A percentile compares a stretch with the other conserved stretches of the same genome.
These are phyloP conservation scores for Acridotheres tristis DNA, from an alignment of 2,797 vertebrate species.

Conservation along the genomic window DNA sequence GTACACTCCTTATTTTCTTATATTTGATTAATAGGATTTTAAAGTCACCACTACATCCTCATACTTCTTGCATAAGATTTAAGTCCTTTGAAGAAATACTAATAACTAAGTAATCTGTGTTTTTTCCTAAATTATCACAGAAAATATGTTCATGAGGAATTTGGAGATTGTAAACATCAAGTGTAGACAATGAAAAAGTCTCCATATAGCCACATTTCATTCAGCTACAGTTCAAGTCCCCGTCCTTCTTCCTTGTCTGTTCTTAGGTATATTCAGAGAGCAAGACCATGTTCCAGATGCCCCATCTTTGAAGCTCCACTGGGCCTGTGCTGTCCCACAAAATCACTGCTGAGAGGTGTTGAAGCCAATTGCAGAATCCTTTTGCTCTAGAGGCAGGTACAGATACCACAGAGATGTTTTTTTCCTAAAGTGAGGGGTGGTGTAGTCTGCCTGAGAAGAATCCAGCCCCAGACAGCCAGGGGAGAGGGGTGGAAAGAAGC, in stretches of 20 bases:
- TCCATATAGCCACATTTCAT: not conserved
- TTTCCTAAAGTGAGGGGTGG: not conserved
- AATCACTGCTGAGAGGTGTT: not conserved
- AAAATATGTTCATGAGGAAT: not conserved
- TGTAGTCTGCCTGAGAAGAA: not conserved
- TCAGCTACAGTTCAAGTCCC: not conserved
- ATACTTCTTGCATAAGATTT: not conserved
- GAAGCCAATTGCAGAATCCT: not conserved
- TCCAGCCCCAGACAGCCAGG: not conserved
- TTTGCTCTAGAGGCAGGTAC: not conserved
- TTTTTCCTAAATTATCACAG: not conserved
- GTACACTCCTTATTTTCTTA: not conserved
- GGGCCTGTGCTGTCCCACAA: fast-evolving
- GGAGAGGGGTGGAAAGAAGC: not conserved
- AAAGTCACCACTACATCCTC: not conserved
- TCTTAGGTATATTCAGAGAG: not conserved
- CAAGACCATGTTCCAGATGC: not conserved
- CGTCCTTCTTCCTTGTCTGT: not conserved
- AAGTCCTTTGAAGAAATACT: not conserved
- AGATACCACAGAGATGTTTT: not conserved
- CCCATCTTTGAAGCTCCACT: not conserved
- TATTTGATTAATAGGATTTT: not conserved
- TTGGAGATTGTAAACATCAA: not conserved
- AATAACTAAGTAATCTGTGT: not conserved
- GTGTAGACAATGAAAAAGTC: not conserved